These are phyloP conservation scores for Neocrepidodera transversa DNA, from an alignment of 2,888 invertebrate species.

Conservation along the genomic window DNA sequence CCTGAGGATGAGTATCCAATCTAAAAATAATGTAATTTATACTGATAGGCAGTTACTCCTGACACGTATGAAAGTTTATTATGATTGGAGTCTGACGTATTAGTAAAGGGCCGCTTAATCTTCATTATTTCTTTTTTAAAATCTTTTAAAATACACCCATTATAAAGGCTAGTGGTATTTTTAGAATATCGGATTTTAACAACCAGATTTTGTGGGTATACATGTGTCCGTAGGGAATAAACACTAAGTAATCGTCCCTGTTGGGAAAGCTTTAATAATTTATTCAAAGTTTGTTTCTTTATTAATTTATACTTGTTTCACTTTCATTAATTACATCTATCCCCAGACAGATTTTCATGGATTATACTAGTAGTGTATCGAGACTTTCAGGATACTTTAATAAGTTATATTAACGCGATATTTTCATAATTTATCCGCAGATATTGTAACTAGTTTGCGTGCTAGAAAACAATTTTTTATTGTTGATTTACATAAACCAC, in stretches of 20 bases:
- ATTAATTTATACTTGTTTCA: slow-evolving; percentile 7
- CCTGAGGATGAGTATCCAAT: not conserved
- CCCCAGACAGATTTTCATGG: too few species aligned
- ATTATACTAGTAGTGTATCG: too few species aligned
- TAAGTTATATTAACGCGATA: too few species aligned
- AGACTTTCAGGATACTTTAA: too few species aligned
- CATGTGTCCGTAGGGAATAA: not conserved
- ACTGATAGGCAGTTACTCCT: slow-evolving; percentile 17
- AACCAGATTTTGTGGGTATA: not conserved
- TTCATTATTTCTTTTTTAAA: slow-evolving; percentile 16
- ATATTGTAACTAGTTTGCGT: too few species aligned
- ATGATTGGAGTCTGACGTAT: slow-evolving; percentile 25
- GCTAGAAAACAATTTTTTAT: too few species aligned
- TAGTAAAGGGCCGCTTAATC: slow-evolving; percentile 20
- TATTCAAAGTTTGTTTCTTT: slow-evolving; percentile 1
- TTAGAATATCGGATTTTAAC: slow-evolving; percentile 9
- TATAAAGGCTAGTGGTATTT: slow-evolving; percentile 10
- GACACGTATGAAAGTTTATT: slow-evolving; percentile 23
- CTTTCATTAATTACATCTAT: not conserved
- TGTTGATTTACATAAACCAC: too few species aligned
- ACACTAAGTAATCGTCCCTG: not conserved
- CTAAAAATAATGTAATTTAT: slow-evolving; percentile 26
- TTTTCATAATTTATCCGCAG: too few species aligned
- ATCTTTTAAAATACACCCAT: not conserved
- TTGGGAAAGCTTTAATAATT: not conserved